A percentile compares a stretch with the other conserved stretches of the same genome.
These are phyloP conservation scores for Elephantulus edwardii DNA, from an alignment of 2,113 vertebrate species.

Conservation along the genomic window DNA sequence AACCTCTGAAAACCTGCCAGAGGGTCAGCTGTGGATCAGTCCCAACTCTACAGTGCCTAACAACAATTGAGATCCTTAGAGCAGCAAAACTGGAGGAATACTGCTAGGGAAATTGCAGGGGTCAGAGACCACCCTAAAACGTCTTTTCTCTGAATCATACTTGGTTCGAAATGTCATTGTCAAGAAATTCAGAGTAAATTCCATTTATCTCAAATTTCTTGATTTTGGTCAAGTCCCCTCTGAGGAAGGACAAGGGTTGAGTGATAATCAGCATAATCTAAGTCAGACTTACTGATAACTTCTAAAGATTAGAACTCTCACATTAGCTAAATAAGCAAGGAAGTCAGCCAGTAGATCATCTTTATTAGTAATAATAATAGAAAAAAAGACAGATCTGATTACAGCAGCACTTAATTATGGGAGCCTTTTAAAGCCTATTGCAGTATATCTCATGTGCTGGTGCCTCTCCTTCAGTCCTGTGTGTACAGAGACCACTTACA, in stretches of 20 bases:
- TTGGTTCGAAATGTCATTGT: neutral
- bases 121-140: neutral
- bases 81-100: neutral
- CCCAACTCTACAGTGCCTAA: no score
- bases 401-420: constrained; percentile 35
- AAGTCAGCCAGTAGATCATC: neutral
- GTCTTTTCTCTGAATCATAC: neutral
- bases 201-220: neutral
- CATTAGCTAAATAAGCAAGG: constrained; percentile 29
- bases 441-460: constrained; percentile 37
- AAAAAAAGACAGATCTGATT: constrained; percentile 8
- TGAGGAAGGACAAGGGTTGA: neutral
- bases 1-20: no score
- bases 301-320: constrained; percentile 14
- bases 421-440: constrained; percentile 21
- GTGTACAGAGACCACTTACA: neutral
- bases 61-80: neutral
- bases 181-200: neutral
- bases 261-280: neutral
- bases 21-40: no score
- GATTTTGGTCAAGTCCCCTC: neutral
- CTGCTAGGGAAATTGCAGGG: neutral
- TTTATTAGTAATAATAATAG: constrained; percentile 2
- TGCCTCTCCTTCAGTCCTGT: neutral
- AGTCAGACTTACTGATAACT: neutral